These are phyloP conservation scores for Accipiter virgatus DNA, from an alignment of 2,113 vertebrate genomes.

Conservation along the genomic window DNA sequence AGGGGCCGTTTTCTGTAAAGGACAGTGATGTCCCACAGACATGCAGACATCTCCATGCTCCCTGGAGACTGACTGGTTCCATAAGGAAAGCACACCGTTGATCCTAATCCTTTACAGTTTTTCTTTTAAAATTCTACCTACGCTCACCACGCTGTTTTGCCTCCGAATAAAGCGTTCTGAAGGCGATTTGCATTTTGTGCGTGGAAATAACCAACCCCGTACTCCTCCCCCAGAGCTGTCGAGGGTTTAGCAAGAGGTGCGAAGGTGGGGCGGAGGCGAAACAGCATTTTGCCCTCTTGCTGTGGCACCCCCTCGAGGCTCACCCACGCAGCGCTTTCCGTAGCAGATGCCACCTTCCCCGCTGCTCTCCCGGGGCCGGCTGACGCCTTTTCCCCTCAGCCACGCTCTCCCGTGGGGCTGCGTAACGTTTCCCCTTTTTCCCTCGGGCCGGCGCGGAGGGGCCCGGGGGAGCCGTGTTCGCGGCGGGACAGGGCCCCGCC, in stretches of 20 bases:
- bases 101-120: background rate
- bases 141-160: accelerated
- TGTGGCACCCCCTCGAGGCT: accelerated
- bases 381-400: background rate
- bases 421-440: background rate
- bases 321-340: accelerated
- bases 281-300: background rate
- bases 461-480: accelerated
- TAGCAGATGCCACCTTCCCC: accelerated
- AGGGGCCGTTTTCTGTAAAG: background rate
- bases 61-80: background rate
- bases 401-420: accelerated
- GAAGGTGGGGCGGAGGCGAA: accelerated
- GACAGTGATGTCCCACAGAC: background rate
- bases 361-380: too few relatives aligned
- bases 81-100: background rate
- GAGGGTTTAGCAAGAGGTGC: accelerated
- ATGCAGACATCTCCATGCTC: accelerated
- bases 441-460: background rate
- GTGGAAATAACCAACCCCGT: accelerated
- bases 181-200: background rate
- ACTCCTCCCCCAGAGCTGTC: accelerated
- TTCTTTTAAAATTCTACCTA: background rate
- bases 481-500: too few relatives aligned
- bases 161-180: background rate